Evolutionary conservation across 2,888 invertebrate genomes (phyloP).

Genomic region (Acanthosoma haemorrhoidale): DNA sequence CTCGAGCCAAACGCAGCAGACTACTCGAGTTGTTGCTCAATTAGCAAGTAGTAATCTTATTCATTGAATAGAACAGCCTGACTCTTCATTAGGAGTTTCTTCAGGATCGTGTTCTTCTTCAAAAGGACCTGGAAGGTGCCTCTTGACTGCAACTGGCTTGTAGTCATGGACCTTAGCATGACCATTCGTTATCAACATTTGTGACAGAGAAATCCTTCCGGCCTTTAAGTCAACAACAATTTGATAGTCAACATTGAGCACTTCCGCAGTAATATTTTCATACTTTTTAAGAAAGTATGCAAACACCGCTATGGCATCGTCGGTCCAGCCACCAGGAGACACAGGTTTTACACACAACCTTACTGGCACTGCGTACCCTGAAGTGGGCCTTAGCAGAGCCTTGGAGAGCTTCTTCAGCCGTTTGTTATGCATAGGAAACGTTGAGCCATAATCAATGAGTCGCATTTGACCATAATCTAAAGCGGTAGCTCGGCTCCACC

Average conservation of each 20-base stretch:
- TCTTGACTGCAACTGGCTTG: not conserved
- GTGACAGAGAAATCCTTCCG: constrained; percentile 19
- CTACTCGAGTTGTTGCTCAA: too few relatives aligned
- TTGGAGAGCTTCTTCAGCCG: constrained; percentile 40
- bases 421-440: constrained; percentile 43
- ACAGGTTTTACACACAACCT: constrained; percentile 53
- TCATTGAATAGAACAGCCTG: too few relatives aligned
- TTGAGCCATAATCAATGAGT: constrained; percentile 43
- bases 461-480: constrained; percentile 41
- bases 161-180: constrained; percentile 15
- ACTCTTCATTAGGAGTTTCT: too few relatives aligned
- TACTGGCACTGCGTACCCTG: constrained; percentile 35
- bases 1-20: too few relatives aligned
- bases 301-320: constrained; percentile 60
- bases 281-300: constrained; percentile 62
- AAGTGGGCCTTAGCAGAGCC: constrained; percentile 24
- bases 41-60: too few relatives aligned
- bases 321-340: constrained; percentile 59
- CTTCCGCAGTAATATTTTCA: constrained; percentile 45
- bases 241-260: constrained; percentile 32
- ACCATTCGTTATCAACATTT: constrained; percentile 27
- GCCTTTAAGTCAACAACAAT: constrained; percentile 33
- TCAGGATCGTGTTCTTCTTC: too few relatives aligned
- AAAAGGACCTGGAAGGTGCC: too few relatives aligned
- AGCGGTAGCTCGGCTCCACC: constrained; percentile 41